Conservation (phyloP, 2,797 vertebrate species). For the Enteromius treurensis region DNA sequence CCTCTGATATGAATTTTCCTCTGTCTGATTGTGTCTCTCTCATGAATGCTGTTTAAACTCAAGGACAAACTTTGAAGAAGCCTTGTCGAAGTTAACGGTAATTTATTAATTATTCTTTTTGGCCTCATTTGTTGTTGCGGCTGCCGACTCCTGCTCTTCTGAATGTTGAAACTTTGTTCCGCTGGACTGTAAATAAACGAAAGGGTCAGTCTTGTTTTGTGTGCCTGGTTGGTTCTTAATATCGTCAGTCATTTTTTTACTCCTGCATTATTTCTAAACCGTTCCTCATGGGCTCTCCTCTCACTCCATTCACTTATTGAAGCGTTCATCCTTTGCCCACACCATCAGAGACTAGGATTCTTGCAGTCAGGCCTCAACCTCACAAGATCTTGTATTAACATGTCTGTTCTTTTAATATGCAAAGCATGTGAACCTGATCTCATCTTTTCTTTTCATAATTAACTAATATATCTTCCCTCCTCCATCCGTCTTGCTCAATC, state of each 20-base stretch:
- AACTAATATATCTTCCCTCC: conserved; percentile 17
- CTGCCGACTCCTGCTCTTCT: not conserved
- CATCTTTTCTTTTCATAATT: not conserved
- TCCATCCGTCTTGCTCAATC: not conserved
- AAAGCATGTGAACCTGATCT: not conserved
- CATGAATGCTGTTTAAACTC: conserved; percentile 1
- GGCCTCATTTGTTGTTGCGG: not conserved
- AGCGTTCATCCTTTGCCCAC: conserved; percentile 15
- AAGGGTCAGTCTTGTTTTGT: conserved; percentile 13
- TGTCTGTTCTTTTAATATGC: conserved; percentile 17
- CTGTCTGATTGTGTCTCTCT: not conserved
- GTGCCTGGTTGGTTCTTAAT: not conserved
- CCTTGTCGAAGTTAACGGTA: not conserved
- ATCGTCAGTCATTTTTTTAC: conserved; percentile 8
- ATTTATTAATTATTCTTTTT: conserved; percentile 21
- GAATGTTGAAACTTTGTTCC: not conserved
- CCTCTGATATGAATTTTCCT: not conserved
- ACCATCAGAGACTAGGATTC: not conserved
- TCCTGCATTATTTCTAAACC: conserved; percentile 36
- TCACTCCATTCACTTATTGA: conserved; percentile 26
- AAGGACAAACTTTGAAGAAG: conserved; percentile 7
- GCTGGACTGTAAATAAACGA: conserved; percentile 17
- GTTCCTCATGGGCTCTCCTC: not conserved
- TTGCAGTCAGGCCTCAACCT: not conserved
- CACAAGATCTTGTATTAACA: conserved; percentile 20